phyloP scores from a whole-genome alignment of 2,113 vertebrate genomes.

The Hemichromis elongatus region DNA sequence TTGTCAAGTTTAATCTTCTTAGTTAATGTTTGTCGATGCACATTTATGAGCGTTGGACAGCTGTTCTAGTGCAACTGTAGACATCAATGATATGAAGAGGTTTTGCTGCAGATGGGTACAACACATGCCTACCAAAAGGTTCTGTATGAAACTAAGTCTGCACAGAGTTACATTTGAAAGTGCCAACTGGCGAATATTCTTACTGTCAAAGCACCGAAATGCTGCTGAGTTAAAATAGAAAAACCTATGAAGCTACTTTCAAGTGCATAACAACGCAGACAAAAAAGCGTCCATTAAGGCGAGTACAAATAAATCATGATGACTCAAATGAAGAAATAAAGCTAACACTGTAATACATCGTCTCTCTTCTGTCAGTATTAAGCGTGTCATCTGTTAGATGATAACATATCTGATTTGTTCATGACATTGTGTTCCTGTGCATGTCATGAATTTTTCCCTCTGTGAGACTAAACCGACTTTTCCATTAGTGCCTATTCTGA shows the following conservation, averaged over 20 bases:
- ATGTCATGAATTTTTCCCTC: not conserved
- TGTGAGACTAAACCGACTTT: not conserved
- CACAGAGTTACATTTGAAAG: not conserved
- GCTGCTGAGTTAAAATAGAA: not conserved
- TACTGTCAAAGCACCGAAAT: not conserved
- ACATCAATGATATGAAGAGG: not conserved
- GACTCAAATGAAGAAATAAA: not conserved
- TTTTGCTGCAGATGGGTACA: not conserved
- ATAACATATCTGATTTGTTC: not conserved
- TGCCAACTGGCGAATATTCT: not conserved
- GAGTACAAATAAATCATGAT: not conserved
- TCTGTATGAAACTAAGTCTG: not conserved
- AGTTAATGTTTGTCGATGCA: not conserved
- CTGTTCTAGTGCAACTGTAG: not conserved
- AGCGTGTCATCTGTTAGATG: not conserved
- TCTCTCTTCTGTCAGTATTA: not conserved
- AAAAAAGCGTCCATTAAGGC: not conserved
- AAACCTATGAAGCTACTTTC: not conserved
- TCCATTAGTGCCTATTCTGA: not conserved
- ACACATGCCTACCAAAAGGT: not conserved
- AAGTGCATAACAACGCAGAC: accelerated
- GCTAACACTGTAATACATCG: not conserved
- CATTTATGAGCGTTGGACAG: not conserved
- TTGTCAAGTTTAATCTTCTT: not conserved
- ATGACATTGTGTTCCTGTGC: not conserved